Conservation (phyloP, 2,888 invertebrate species). For the Phasia obesa region DNA sequence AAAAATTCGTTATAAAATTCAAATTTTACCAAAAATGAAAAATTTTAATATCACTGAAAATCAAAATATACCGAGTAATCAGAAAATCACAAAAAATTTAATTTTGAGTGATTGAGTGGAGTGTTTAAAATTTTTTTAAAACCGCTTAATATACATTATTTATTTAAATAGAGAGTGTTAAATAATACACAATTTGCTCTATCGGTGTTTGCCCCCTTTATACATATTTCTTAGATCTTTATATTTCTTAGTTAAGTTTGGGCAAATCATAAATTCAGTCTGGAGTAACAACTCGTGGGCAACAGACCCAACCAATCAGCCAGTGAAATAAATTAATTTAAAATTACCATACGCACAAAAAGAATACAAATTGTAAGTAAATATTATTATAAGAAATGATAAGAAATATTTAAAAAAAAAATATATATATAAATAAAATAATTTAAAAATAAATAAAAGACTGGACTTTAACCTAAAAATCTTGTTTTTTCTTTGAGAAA, state of each 20-base stretch:
- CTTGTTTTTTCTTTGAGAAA: background rate
- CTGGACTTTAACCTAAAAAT: slow-evolving; percentile 44
- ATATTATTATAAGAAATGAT: slow-evolving; percentile 32
- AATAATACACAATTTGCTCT: slow-evolving; percentile 14
- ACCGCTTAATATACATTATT: no score
- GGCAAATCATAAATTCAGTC: slow-evolving; percentile 54
- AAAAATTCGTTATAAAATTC: no score
- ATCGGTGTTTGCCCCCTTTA: background rate
- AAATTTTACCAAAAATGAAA: no score
- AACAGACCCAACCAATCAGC: slow-evolving; percentile 30
- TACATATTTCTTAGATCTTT: background rate
- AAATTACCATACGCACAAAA: background rate
- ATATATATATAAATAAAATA: slow-evolving; percentile 30
- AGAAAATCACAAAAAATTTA: no score
- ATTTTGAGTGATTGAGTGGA: no score
- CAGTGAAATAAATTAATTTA: background rate
- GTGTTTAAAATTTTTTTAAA: background rate
- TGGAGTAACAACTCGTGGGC: slow-evolving; percentile 59
- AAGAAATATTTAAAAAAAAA: slow-evolving; percentile 11
- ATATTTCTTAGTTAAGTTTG: slow-evolving; percentile 33
- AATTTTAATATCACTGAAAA: no score
- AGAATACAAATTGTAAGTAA: slow-evolving; percentile 53
- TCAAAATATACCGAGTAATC: no score
- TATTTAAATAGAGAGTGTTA: background rate
- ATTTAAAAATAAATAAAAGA: background rate